Conservation (phyloP, 2,888 invertebrate genomes). For the Epistrophella euchroma region DNA sequence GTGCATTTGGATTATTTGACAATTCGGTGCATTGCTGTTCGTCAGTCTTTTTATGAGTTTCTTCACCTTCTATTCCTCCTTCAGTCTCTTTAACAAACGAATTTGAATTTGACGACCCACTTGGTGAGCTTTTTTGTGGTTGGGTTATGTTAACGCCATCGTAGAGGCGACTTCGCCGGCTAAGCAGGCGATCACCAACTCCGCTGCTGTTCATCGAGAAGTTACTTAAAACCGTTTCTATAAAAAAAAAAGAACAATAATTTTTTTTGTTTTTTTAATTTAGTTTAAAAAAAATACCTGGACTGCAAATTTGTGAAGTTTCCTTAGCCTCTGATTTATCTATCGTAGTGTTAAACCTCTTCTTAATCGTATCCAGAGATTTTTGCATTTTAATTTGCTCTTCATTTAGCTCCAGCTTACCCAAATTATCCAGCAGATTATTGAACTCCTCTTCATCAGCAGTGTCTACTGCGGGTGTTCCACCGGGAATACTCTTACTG, state of each 20-base stretch:
- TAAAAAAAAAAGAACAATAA: background rate
- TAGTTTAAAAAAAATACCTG: conserved; percentile 26
- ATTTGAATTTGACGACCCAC: conserved; percentile 77
- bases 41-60: conserved; percentile 70
- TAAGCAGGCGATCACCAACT: conserved; percentile 81
- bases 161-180: conserved; percentile 82
- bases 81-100: conserved; percentile 79
- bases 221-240: conserved; percentile 64
- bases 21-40: conserved; percentile 74
- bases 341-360: conserved; percentile 79
- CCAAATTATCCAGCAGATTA: conserved; percentile 81
- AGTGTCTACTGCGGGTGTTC: conserved; percentile 79
- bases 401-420: conserved; percentile 80
- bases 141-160: conserved; percentile 82
- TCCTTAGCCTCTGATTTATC: conserved; percentile 67
- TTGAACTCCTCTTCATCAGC: conserved; percentile 82
- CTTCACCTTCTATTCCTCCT: conserved; percentile 59
- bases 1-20: conserved; percentile 74
- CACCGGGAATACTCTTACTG: conserved; percentile 67
- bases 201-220: conserved; percentile 73
- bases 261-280: background rate
- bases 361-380: conserved; percentile 82
- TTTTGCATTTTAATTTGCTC: conserved; percentile 83
- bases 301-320: conserved; percentile 40
- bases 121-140: conserved; percentile 63